These are phyloP conservation scores for Delphinus delphis DNA, from an alignment of 2,113 vertebrate genomes.

Conservation along the genomic window DNA sequence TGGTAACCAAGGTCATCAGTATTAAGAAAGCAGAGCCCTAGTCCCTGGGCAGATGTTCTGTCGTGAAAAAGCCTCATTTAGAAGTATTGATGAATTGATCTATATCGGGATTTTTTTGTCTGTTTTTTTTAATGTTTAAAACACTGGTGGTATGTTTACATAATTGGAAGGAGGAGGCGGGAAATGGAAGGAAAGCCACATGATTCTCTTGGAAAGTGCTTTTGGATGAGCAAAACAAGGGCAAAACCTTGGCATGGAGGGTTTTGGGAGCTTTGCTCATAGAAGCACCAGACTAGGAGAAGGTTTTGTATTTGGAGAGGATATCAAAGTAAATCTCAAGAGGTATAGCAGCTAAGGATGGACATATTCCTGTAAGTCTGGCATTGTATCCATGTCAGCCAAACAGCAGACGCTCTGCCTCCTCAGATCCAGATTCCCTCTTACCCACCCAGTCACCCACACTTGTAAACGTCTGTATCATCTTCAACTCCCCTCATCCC, in stretches of 20 bases:
- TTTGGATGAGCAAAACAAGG: conserved; percentile 9
- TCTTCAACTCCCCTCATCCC: not conserved
- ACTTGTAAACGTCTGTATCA: not conserved
- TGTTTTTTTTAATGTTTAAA: conserved; percentile 14
- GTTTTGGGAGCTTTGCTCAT: not conserved
- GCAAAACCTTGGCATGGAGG: not conserved
- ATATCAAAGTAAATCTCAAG: not conserved
- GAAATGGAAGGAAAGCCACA: not conserved
- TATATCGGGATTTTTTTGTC: not conserved
- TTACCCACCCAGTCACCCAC: not conserved
- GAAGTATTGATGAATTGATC: conserved; percentile 58
- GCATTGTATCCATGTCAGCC: too few species aligned
- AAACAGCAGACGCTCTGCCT: not conserved
- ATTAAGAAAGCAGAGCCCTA: conserved; percentile 68
- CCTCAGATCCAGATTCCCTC: not conserved
- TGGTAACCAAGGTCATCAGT: conserved; percentile 50
- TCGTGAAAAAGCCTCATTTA: conserved; percentile 45
- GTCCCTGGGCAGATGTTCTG: conserved; percentile 41
- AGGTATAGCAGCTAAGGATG: not conserved
- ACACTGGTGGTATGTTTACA: not conserved
- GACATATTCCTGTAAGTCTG: not conserved
- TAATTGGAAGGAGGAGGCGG: conserved; percentile 30
- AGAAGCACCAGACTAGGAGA: not conserved
- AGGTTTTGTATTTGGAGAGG: not conserved
- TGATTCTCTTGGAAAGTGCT: conserved; percentile 26